Percentiles rank a stretch among this genome's conserved stretches.
These are phyloP conservation scores for Sebastes oblongus DNA, from an alignment of 2,797 vertebrate genomes.

Conservation along the genomic window DNA sequence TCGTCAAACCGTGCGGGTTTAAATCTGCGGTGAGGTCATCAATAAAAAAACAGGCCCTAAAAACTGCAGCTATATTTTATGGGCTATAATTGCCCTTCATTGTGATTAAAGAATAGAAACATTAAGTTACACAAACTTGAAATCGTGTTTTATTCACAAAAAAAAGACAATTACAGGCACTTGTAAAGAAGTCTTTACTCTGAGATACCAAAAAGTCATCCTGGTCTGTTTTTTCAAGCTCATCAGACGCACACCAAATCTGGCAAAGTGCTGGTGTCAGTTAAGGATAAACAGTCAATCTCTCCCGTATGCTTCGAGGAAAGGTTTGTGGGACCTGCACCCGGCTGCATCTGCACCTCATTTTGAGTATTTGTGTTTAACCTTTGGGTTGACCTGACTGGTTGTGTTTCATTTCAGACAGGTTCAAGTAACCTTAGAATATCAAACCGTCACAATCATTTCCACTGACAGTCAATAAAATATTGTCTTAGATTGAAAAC, in stretches of 20 bases:
- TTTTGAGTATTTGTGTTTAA: slow-evolving; percentile 5
- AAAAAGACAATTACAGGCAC: slow-evolving; percentile 45
- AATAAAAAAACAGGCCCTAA: not conserved
- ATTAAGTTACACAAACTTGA: not conserved
- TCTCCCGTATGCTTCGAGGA: not conserved
- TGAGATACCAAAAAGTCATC: slow-evolving; percentile 1
- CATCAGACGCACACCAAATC: not conserved
- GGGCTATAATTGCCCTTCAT: not conserved
- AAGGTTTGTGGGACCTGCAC: not conserved
- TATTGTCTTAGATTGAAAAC: not conserved
- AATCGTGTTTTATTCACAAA: slow-evolving; percentile 54
- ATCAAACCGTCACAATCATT: not conserved
- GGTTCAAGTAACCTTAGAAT: not conserved
- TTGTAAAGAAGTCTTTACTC: slow-evolving; percentile 27
- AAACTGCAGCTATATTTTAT: not conserved
- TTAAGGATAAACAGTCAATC: not conserved
- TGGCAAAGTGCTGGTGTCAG: slow-evolving; percentile 4
- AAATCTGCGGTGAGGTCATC: not conserved
- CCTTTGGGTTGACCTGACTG: not conserved
- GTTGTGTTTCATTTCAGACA: slow-evolving; percentile 6
- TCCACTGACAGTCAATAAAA: not conserved
- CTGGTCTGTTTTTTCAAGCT: not conserved
- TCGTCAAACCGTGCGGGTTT: not conserved
- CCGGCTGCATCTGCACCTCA: not conserved
- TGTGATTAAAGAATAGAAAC: not conserved